phyloP scores from a whole-genome alignment of 2,888 invertebrate genomes.

The Idaea straminata region DNA sequence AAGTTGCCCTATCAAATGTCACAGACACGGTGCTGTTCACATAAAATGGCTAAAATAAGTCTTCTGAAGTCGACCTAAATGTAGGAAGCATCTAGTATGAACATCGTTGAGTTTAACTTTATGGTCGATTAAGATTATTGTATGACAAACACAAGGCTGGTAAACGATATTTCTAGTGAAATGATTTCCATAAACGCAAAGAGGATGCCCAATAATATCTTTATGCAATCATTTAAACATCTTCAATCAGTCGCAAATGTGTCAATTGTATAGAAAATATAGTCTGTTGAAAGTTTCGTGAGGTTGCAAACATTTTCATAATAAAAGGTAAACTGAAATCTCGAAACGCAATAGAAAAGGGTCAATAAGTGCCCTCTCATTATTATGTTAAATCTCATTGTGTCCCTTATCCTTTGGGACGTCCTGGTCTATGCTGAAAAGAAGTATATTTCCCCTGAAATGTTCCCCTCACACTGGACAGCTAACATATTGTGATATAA shows the following conservation, averaged over 20 bases:
- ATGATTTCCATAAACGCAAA: background rate
- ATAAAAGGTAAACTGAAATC: slow-evolving; percentile 20
- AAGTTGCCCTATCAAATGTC: slow-evolving; percentile 64
- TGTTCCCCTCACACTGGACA: slow-evolving; percentile 45
- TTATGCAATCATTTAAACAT: background rate
- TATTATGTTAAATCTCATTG: slow-evolving; percentile 68
- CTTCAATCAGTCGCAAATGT: background rate
- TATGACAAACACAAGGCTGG: background rate
- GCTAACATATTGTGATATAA: slow-evolving; percentile 65
- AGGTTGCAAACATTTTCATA: slow-evolving; percentile 18
- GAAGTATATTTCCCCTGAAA: slow-evolving; percentile 45
- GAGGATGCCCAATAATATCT: background rate
- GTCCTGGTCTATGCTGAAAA: slow-evolving; percentile 43
- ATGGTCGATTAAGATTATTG: slow-evolving; percentile 8
- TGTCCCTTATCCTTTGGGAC: slow-evolving; percentile 51
- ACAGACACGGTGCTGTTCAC: slow-evolving; percentile 54
- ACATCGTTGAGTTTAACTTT: background rate
- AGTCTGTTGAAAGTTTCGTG: background rate
- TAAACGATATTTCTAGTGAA: background rate
- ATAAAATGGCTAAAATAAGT: slow-evolving; percentile 70
- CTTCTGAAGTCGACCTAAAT: slow-evolving; percentile 46
- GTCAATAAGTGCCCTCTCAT: slow-evolving; percentile 47
- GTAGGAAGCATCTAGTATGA: background rate
- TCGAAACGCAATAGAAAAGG: slow-evolving; percentile 34
- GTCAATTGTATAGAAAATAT: background rate